A percentile compares a stretch with the other conserved stretches of the same genome.
Conservation (phyloP, 2,797 vertebrate genomes). For the Cossypha dichroa region DNA sequence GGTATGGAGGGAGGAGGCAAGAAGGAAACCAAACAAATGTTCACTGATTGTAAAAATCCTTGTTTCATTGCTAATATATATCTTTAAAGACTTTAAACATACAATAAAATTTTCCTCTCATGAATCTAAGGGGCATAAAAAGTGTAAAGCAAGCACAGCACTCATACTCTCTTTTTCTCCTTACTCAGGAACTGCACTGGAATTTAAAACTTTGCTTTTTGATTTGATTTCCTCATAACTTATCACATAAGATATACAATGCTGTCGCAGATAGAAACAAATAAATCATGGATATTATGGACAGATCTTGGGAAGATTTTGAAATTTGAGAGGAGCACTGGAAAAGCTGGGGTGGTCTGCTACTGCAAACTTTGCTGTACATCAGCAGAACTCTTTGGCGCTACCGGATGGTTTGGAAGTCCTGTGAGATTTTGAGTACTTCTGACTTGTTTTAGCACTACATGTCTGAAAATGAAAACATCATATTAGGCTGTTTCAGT, state of each 20-base stretch:
- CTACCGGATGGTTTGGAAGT: neutral
- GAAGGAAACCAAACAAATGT: constrained; percentile 73
- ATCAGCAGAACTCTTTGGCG: neutral
- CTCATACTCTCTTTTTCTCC: neutral
- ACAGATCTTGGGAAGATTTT: neutral
- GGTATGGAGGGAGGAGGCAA: constrained; percentile 54
- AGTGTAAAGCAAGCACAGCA: neutral
- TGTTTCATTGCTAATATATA: constrained; percentile 75
- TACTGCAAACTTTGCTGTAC: neutral
- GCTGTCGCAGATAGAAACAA: constrained; percentile 18
- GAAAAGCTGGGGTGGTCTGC: neutral
- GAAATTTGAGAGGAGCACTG: neutral
- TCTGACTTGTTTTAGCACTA: neutral
- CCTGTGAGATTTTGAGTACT: neutral
- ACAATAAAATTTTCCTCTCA: constrained; percentile 65
- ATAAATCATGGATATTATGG: neutral
- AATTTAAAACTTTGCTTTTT: constrained; percentile 5
- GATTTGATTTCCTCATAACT: constrained; percentile 26
- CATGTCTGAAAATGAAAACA: neutral
- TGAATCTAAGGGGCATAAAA: constrained; percentile 53
- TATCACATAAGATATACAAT: neutral
- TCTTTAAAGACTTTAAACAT: constrained; percentile 71
- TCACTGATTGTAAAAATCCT: constrained; percentile 75
- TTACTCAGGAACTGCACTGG: constrained; percentile 16
- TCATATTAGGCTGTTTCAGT: neutral